These are phyloP conservation scores for Theretra japonica DNA, from an alignment of 2,888 invertebrate species.

Conservation along the genomic window DNA sequence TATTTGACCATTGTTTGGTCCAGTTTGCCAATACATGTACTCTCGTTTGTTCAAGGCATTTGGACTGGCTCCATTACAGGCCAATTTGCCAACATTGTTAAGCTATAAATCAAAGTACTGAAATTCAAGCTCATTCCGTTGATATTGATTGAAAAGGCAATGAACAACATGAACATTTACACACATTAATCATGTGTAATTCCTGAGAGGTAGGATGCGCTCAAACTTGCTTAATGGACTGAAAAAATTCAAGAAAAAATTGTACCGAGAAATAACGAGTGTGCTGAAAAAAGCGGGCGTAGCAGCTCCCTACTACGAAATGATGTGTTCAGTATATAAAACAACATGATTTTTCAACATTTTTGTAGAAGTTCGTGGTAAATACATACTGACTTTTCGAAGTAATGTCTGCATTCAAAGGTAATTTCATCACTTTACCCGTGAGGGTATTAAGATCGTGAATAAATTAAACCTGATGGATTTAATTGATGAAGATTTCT, in stretches of 20 bases:
- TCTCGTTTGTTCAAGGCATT: too few relatives aligned
- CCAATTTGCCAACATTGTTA: too few relatives aligned
- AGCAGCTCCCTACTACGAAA: background rate
- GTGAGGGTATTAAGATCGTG: too few relatives aligned
- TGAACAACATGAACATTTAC: background rate
- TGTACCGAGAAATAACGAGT: conserved; percentile 23
- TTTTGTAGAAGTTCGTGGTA: background rate
- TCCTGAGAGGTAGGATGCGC: conserved; percentile 27
- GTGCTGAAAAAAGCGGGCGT: conserved; percentile 2
- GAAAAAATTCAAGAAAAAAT: conserved; percentile 16
- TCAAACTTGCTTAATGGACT: conserved; percentile 28
- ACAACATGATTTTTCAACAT: too few relatives aligned
- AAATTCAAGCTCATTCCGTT: background rate
- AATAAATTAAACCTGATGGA: too few relatives aligned
- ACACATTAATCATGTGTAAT: conserved; percentile 29
- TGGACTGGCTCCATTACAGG: too few relatives aligned
- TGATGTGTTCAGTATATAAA: conserved; percentile 24
- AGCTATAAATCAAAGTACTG: background rate
- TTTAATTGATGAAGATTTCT: too few relatives aligned
- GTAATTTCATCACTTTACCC: too few relatives aligned
- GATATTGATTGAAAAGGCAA: background rate
- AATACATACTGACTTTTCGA: background rate
- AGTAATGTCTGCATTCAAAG: too few relatives aligned
- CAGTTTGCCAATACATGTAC: too few relatives aligned
- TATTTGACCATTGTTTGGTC: too few relatives aligned